These are phyloP conservation scores for Oryctolagus cuniculus DNA, from an alignment of 2,113 vertebrate genomes.

Conservation along the genomic window DNA sequence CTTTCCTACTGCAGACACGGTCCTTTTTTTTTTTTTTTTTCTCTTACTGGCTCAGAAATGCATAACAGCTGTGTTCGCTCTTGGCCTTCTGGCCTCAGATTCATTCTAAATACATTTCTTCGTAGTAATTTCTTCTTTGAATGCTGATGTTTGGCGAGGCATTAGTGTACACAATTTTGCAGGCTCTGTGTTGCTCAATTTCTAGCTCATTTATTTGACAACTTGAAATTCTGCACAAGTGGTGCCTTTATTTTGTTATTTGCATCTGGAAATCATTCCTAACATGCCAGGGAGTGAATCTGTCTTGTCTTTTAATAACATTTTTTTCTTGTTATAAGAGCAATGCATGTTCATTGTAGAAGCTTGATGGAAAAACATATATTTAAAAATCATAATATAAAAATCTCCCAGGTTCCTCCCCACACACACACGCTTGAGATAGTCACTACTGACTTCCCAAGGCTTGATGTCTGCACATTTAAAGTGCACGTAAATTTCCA, in stretches of 20 bases:
- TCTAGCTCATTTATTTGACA: constrained; percentile 74
- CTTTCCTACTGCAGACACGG: not conserved
- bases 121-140: constrained; percentile 66
- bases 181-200: constrained; percentile 44
- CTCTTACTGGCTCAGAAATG: constrained; percentile 35
- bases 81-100: constrained; percentile 58
- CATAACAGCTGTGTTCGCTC: constrained; percentile 29
- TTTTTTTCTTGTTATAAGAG: constrained; percentile 11
- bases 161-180: constrained; percentile 39
- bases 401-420: not conserved
- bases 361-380: not conserved
- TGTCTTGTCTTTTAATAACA: constrained; percentile 23
- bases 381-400: constrained; percentile 27
- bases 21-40: not conserved
- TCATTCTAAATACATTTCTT: constrained; percentile 53
- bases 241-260: constrained; percentile 71
- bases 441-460: not conserved
- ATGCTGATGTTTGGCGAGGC: constrained; percentile 34
- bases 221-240: constrained; percentile 71
- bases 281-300: constrained; percentile 37
- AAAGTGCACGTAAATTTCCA: not conserved
- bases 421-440: not conserved
- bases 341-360: constrained; percentile 28
- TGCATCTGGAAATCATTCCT: constrained; percentile 66
- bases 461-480: not conserved